phyloP scores from a whole-genome alignment of 2,113 vertebrate genomes.

The Cheirogaleus medius region DNA sequence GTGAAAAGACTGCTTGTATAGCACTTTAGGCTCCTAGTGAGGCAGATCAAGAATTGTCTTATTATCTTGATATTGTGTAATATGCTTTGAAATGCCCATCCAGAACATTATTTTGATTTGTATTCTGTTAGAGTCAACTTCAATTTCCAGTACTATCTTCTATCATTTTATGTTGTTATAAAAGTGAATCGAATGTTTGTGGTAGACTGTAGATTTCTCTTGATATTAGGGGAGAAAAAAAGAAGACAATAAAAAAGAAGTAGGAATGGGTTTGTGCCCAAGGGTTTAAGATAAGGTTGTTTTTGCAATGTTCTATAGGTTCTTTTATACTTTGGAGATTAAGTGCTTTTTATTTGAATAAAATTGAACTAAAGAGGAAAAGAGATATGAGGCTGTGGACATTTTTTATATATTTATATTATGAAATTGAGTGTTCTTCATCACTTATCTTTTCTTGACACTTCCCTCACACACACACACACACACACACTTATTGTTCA shows the following conservation, averaged over 20 bases:
- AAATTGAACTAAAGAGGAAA: background rate
- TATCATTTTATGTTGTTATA: slow-evolving; percentile 38
- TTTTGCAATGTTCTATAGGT: background rate
- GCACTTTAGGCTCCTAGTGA: background rate
- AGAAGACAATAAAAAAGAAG: background rate
- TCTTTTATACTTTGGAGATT: background rate
- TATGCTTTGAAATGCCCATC: slow-evolving; percentile 4
- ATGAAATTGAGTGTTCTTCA: background rate
- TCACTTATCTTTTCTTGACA: background rate
- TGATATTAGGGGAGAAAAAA: slow-evolving; percentile 23
- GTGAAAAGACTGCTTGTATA: background rate
- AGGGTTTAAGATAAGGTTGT: background rate
- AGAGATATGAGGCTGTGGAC: background rate
- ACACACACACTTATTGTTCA: background rate
- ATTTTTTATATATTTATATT: background rate
- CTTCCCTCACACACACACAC: background rate
- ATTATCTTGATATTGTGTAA: background rate
- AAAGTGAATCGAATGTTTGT: slow-evolving; percentile 60
- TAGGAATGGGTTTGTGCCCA: background rate
- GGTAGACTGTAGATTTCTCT: slow-evolving; percentile 43
- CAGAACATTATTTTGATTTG: slow-evolving; percentile 61
- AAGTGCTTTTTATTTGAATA: background rate
- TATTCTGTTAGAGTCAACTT: slow-evolving; percentile 47
- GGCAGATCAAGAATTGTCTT: slow-evolving; percentile 34
- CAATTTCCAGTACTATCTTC: slow-evolving; percentile 60